Evolutionary conservation across 2,888 invertebrate species (phyloP), one percentile per base, ranked within the genome.

Genomic region (Ptychoptera contaminata): DNA sequence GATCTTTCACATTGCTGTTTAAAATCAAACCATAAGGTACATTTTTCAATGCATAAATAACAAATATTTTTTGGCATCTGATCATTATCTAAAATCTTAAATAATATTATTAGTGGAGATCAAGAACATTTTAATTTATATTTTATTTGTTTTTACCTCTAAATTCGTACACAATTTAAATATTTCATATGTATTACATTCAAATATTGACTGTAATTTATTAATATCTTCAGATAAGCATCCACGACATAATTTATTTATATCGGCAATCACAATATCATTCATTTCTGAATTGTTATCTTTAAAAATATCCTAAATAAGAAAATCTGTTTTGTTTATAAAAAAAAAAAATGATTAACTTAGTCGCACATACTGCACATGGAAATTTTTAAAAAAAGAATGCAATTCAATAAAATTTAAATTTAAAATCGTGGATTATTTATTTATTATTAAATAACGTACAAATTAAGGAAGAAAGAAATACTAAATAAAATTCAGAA

Each of bases 1-100:
- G 62, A 62, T 49, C 63, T 63, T 52, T 68, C 64, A 51, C 67
- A 67, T 47, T 59, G 61, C 48, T 62, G 65, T 53, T 67, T 68
- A 52, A 68, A 67, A 46, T 65, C 63, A 50, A 62, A 63, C 10
- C 65, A 62, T 45, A 64, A 61, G 46, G 65, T 61, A n/a, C 67
- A 53, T 52, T 64, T 64, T 2, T 61, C 59, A 29, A 62, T 59
- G 53, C 68, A 68, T 51, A 61, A 62, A 43, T 61, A 60, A 50
- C 68, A 68, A 40, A 68, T 64, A 53, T 64, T 62, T 9, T 58
- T 49, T 15, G 68, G 67, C 36, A 68, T 50, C 31, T 61, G 60
- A 51, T 68, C 68, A 48, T 63, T 62, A 49, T 61, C 63, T 60
- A 63, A 61, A 12, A 67, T 63, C 67, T 68, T 46, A 32, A 51